Evolutionary conservation across 2,888 invertebrate species (phyloP).

Genomic region (Eristalis arbustorum): DNA sequence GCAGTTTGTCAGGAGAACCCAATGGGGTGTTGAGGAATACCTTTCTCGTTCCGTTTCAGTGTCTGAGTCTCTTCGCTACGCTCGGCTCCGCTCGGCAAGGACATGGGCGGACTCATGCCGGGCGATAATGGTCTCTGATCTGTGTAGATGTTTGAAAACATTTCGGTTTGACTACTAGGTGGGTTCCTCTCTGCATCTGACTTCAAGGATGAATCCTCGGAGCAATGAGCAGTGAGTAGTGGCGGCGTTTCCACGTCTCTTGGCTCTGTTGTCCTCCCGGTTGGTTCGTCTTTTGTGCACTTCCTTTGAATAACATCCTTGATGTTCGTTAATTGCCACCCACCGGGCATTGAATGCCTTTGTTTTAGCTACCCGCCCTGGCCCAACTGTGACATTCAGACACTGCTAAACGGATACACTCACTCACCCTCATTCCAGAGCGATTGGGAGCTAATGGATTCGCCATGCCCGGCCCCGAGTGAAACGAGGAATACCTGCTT

Average conservation of each 20-base stretch:
- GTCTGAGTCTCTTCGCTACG: background rate
- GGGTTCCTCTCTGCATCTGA: constrained; percentile 51
- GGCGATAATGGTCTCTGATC: constrained; percentile 65
- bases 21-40: background rate
- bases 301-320: constrained; percentile 51
- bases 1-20: background rate
- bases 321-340: constrained; percentile 68
- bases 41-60: background rate
- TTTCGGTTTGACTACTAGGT: constrained; percentile 67
- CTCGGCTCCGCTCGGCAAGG: constrained; percentile 3
- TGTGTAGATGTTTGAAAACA: constrained; percentile 68
- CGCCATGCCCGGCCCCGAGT: constrained; percentile 32
- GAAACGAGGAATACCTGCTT: constrained; percentile 13
- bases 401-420: no score
- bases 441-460: constrained; percentile 62
- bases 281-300: constrained; percentile 20
- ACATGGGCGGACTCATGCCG: constrained; percentile 57
- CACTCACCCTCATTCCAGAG: constrained; percentile 25
- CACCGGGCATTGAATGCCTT: constrained; percentile 55
- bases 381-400: background rate
- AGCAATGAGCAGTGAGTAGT: background rate
- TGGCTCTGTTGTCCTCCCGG: constrained; percentile 4
- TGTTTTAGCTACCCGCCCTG: constrained; percentile 13
- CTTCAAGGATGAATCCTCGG: constrained; percentile 58
- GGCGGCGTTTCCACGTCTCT: background rate